Evolutionary conservation across 92 coral and sea anemone genomes (phyloP), one percentile per base, ranked within the genome.

Genomic region (Galaxea fascicularis): DNA sequence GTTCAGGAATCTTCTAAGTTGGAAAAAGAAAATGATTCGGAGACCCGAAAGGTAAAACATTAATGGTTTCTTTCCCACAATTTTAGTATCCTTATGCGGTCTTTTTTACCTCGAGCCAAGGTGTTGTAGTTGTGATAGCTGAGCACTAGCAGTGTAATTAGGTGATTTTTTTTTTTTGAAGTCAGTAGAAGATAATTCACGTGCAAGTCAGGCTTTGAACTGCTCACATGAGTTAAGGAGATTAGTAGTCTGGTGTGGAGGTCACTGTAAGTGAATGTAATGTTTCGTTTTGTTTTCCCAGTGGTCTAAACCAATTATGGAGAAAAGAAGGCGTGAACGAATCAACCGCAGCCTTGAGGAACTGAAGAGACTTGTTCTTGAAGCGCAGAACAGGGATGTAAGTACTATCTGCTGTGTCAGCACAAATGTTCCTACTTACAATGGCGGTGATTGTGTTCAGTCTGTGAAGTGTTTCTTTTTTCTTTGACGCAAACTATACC

Each of bases 291-390:
- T 56, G 10, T 60, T 54, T 63, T 80, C 60, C 16, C 80, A 94
- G 98, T 94, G 98, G 91, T 92, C 98, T 94, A 96, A 96, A 54
- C 99, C 98, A 24, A 82, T 94, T n/a, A 93, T 96, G 97, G 99
- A 96, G 69, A 95, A 95, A 84, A 87, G 95, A 82, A 76, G 99
- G 31, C 93, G 99, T 8, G 99, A 95, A 79, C 81, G 99, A 28
- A 96, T 96, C 68, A 96, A 96, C 74, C 86, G 93, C 65, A 96
- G 96, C 53, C 82, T 96, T 21, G 94, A 88, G 20, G 98, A 96
- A 74, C 82, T 96, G 15, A 96, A 96, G 62, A 80, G 83, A 73
- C 90, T 96, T 12, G 98, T 96, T 9, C 87, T 96, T 3, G 93
- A 92, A 65, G 98, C 99, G 0, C 97, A 92, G 51, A 92, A 91